Base-by-base conservation (phyloP, 1,140 invertebrate genomes). In the Rhopalosiphum padi region DNA sequence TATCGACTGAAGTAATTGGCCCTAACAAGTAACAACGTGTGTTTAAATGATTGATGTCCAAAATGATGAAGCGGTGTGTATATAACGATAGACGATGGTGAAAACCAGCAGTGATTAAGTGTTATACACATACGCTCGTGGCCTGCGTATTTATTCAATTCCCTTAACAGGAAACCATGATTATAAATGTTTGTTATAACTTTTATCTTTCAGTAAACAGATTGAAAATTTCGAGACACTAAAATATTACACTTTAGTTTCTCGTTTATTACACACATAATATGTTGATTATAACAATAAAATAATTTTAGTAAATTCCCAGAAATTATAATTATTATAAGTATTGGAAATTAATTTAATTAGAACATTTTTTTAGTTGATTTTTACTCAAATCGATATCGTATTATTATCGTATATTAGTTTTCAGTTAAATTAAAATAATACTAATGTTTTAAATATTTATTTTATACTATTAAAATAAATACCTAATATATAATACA, bases 141-240 rank as follows among this genome's bases (percentile, higher is more conserved):
- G 35, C 37, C 23, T 23, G 25, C 48, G 18, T 48, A 87, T 87
- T 87, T 87, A 87, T 87, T 87, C 85, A 46, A 87, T 46, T 87
- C 46, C 43, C 25, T 51, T n/a, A 48, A n/a, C 43, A 48, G 86
- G 86, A 48, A 88, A 88, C 43, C 46, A 35, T 88, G 46, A n/a
- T 88, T 88, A 48, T 88, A 88, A 88, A 88, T 87, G 85, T 87
- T 87, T 48, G 86, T 87, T 46, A 43, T 46, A 87, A 87, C 85
- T 25, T 87, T 46, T 87, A 22, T n/a, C 43, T 87, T 30, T 2
- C 22, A 6, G 25, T 15, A 7, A 46, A 87, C 85, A 46, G 35
- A 87, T 87, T 46, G 43, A 87, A 87, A 46, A 37, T 87, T 48
- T 1, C 25, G 35, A 46, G 25, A 87, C 30, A 7, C 41, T 87